Evolutionary conservation across 2,113 vertebrate species (phyloP), one percentile per base, ranked within the genome.

Genomic region (Labeo rohita): DNA sequence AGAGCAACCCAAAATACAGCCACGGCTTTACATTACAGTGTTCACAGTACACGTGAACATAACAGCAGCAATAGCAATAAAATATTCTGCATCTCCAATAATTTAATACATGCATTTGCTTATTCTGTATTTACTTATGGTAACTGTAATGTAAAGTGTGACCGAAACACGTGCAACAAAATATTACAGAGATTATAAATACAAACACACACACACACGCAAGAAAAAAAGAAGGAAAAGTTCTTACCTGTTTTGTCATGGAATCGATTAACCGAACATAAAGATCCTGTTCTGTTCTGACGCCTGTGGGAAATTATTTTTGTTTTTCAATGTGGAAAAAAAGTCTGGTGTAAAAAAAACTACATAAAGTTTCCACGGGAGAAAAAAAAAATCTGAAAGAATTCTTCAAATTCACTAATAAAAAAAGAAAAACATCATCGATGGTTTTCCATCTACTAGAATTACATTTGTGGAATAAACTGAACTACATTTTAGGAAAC

Each of bases 181-280:
- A 82, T 45, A 68, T 45, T 34, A 50, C 66, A 36, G 28, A 56
- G 43, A 79, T 59, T 75, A 50, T 49, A 49, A 85, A 85, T 80
- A 56, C 73, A 59, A 77, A 56, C 12, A 81, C 12, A 81, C 47
- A 81, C 47, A 65, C 6, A 65, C 59, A 52, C 16, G 11, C 12
- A 21, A 36, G 45, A 7, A 23, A 52, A 12, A 70, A 80, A n/a
- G 15, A 85, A 28, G 50, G 21, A 80, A 94, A 81, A 91, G 23
- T 92, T 90, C 96, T 97, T 95, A 97, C 96, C 96, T 97, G 96
- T 94, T 97, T 97, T 93, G 96, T 97, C 96, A 97, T 97, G 36
- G 96, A 97, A 92, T 97, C 96, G 92, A 97, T 97, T 91, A 97
- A 95, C 21, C 96, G 96, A 49, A 97, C 96, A 21, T 96, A 97